Evolutionary conservation across 2,888 invertebrate genomes (phyloP), one percentile per base, ranked within the genome.

Genomic region (Polyploca ridens): DNA sequence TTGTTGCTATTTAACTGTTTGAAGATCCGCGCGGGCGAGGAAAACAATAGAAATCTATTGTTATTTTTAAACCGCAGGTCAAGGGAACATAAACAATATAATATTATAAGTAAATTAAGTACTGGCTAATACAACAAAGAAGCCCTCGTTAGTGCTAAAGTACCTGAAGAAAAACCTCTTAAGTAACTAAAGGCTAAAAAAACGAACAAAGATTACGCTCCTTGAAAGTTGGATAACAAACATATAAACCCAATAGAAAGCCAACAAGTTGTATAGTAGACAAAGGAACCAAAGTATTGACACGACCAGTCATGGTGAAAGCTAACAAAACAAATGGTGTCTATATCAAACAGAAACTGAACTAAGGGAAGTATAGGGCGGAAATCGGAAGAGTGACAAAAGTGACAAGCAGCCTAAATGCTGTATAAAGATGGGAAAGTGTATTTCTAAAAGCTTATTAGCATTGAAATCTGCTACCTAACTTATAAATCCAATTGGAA

Each of bases 251-350:
- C 6, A 41, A 41, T 13, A 41, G 11, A 41, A 13, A 41, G 13
- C 13, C 2, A 41, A 38, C 8, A 38, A 38, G 38, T 38, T 7
- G 41, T 41, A 7, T 11, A 7, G 41, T 41, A 41, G 13, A 41
- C 41, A 41, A 46, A n/a, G 14, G n/a, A 46, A 46, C 46, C 19
- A 19, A 54, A 54, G 19, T 54, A 10, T 54, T 54, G 54, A 54
- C 54, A n/a, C 19, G 16, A 54, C 5, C 41, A 41, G 41, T 13
- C 10, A n/a, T 54, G 7, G 54, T 54, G 19, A 54, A 54, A 54
- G 54, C 16, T n/a, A 54, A 54, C 54, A 54, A 49, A 46, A 54
- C 54, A 19, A 54, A 54, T 19, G 54, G 54, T 54, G 19, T 54
- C 19, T 46, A 19, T n/a, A 7, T 54, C 54, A 54, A 54, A 49